Evolutionary conservation across 2,113 vertebrate genomes (phyloP).

Genomic region (Notarius lentiginosus): DNA sequence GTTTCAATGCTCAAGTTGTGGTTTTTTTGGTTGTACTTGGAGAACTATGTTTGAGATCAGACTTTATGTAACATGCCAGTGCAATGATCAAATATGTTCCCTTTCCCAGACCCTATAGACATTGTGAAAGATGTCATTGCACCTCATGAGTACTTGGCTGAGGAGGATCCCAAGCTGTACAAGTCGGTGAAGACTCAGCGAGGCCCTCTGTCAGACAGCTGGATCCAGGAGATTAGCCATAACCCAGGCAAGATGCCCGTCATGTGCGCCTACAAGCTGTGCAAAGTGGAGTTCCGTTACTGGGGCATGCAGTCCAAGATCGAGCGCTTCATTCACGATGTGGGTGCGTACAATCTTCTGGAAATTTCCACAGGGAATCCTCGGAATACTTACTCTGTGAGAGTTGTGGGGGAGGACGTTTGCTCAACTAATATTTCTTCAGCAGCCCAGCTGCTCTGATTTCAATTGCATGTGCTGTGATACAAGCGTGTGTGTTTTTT

Average conservation of each 20-base stretch:
- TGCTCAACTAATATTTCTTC: constrained; percentile 21
- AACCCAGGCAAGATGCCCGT: constrained; percentile 81
- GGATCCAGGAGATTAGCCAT: constrained; percentile 88
- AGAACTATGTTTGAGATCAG: background rate
- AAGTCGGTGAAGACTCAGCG: constrained; percentile 88
- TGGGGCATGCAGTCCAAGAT: constrained; percentile 99
- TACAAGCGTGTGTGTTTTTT: constrained; percentile 33
- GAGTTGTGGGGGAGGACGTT: constrained; percentile 7
- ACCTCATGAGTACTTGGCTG: constrained; percentile 87
- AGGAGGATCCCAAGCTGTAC: constrained; percentile 94
- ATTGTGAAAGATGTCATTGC: constrained; percentile 94
- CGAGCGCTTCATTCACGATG: constrained; percentile 96
- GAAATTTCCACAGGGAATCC: constrained; percentile 22
- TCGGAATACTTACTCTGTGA: background rate
- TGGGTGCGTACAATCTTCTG: constrained; percentile 76
- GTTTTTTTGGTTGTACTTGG: background rate
- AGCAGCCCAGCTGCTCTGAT: constrained; percentile 24
- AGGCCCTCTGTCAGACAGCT: constrained; percentile 88
- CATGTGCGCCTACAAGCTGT: constrained; percentile 99
- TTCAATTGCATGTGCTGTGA: background rate
- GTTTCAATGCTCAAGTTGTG: background rate
- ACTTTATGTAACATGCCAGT: background rate
- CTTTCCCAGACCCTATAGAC: constrained; percentile 54
- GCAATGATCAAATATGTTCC: background rate
- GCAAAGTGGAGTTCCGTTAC: constrained; percentile 98